Conservation (phyloP, 2,888 invertebrate genomes). For the Oegoconia quadripuncta region DNA sequence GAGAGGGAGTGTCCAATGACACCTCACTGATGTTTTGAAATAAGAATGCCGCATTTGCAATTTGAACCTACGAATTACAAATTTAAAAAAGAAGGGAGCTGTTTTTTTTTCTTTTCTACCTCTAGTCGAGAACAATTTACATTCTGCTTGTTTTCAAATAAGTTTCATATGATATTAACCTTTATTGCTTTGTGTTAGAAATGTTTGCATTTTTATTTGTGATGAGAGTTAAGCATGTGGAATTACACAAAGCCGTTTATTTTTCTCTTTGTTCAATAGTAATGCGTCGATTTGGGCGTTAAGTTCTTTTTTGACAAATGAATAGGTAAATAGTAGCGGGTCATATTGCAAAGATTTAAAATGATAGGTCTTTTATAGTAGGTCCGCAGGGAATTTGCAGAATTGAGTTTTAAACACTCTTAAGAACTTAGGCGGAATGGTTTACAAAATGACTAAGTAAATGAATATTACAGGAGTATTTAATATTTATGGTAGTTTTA, state of each 20-base stretch:
- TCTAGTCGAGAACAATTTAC: slow-evolving; percentile 32
- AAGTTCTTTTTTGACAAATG: slow-evolving; percentile 75
- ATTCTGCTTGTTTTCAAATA: slow-evolving; percentile 7
- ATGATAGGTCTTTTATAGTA: slow-evolving; percentile 35
- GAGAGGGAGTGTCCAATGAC: slow-evolving; percentile 74
- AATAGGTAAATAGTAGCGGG: slow-evolving; percentile 75
- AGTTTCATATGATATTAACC: slow-evolving; percentile 22
- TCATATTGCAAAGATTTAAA: slow-evolving; percentile 63
- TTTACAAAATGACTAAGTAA: too few species aligned
- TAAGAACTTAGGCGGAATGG: too few species aligned
- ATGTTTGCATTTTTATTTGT: not conserved
- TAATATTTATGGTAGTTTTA: too few species aligned
- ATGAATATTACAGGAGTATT: too few species aligned
- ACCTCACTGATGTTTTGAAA: slow-evolving; percentile 77
- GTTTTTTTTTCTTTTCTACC: slow-evolving; percentile 56
- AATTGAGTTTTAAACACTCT: not conserved
- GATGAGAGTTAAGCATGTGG: slow-evolving; percentile 31
- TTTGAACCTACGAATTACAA: slow-evolving; percentile 77
- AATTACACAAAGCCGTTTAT: slow-evolving; percentile 76
- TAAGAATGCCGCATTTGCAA: slow-evolving; percentile 76
- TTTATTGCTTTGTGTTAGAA: slow-evolving; percentile 20
- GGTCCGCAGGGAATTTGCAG: not conserved
- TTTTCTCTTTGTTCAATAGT: slow-evolving; percentile 72
- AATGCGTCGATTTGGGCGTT: slow-evolving; percentile 77
- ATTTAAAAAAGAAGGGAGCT: slow-evolving; percentile 69